A percentile compares a stretch with the other conserved stretches of the same genome.
These are phyloP conservation scores for Lypha dubia DNA, from an alignment of 2,888 invertebrate species.

Conservation along the genomic window DNA sequence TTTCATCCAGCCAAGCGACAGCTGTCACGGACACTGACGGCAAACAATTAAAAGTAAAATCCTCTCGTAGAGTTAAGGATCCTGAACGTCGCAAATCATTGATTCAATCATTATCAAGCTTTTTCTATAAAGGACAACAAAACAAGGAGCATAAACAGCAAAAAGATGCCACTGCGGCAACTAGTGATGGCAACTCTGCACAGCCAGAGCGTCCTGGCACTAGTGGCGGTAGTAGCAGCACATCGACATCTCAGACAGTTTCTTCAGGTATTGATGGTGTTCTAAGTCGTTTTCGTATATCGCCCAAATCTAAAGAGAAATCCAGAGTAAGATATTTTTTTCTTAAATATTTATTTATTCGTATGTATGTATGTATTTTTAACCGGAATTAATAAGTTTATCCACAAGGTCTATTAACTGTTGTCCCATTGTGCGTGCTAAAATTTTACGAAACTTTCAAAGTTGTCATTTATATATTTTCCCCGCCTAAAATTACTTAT, in stretches of 20 bases:
- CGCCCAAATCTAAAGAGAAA: conserved; percentile 86
- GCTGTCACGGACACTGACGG: conserved; percentile 46
- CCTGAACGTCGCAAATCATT: conserved; percentile 91
- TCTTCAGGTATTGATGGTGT: conserved; percentile 79
- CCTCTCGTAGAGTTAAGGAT: conserved; percentile 84
- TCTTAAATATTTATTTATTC: not conserved
- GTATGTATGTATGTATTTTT: not conserved
- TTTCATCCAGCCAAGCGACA: conserved; percentile 74
- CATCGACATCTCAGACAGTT: conserved; percentile 63
- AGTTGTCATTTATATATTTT: too few species aligned
- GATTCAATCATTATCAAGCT: conserved; percentile 92
- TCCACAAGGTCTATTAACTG: too few species aligned
- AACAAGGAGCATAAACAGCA: conserved; percentile 84
- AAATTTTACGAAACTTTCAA: not conserved
- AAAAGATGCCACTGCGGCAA: conserved; percentile 79
- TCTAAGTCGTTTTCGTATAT: conserved; percentile 86
- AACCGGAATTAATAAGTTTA: not conserved
- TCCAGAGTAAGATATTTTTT: conserved; percentile 85
- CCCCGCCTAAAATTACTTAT: too few species aligned
- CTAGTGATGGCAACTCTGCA: conserved; percentile 85
- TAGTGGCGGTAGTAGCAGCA: conserved; percentile 78
- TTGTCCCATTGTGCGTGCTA: too few species aligned
- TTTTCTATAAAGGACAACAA: conserved; percentile 88
- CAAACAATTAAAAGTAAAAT: conserved; percentile 74
- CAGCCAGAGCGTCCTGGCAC: conserved; percentile 85